Base-by-base conservation (phyloP, 2,113 vertebrate genomes). In the Macrotus californicus region DNA sequence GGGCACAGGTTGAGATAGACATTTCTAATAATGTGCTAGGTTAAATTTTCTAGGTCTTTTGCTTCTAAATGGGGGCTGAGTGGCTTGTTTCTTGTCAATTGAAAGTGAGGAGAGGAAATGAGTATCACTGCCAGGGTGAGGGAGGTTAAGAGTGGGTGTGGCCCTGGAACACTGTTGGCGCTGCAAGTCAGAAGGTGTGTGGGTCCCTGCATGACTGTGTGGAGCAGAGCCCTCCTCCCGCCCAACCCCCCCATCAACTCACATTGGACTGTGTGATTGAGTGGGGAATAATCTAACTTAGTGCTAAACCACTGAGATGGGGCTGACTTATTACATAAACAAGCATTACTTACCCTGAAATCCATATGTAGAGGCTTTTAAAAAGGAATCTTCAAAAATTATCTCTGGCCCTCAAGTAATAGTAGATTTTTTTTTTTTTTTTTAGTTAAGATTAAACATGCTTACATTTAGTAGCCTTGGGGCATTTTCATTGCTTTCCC, bases 371-470 rank as follows among this genome's bases (percentile, higher is more conserved):
- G 1, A 18, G 36, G 4, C 12, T 85, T 67, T 59, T 11, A 29
- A 36, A 48, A 76, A 77, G 39, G 56, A 26, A 41, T 93, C 73
- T 94, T 88, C 24, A 81, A 91, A 93, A 82, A 88, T 84, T 88
- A 89, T 91, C 59, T 19, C 31, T 11, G 34, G 46, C 29, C 14
- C 50, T 87, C 70, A 84, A 84, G 87, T 90, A 41, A 81, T 56
- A 91, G 22, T 52, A 69, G 22, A 12, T 61, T 61, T 54, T 56
- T 39, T 10, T 64, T 50, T 95, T 95, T 77, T 84, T 93, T 95
- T 97, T 94, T 90, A 95, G 34, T 91, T 93, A 85, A 84, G 72
- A 93, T 66, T 84, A 91, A 95, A 36, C 61, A 54, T 56, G 54
- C 80, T 95, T 73, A 79, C 82, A 96, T 82, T 86, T 52, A 91